Conservation (phyloP, 2,888 invertebrate genomes). For the Tipula confusa region DNA sequence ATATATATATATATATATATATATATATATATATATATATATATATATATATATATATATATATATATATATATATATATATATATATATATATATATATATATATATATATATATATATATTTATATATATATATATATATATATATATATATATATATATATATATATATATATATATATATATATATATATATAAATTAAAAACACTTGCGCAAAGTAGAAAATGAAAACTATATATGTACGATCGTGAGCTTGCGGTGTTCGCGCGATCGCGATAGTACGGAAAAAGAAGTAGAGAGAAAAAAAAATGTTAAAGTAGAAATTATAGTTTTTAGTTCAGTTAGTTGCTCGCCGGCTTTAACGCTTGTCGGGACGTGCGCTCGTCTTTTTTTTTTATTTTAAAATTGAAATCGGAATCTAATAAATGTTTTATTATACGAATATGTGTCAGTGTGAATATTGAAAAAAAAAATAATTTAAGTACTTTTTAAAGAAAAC, state of each 20-base stretch:
- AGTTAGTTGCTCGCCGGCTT: constrained; percentile 34
- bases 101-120: no score
- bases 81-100: no score
- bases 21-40: no score
- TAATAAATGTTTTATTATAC: background rate
- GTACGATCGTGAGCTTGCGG: background rate
- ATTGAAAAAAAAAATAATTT: background rate
- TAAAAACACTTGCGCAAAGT: background rate
- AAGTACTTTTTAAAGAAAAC: background rate
- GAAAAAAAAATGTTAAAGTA: background rate
- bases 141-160: no score
- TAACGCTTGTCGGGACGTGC: constrained; percentile 31
- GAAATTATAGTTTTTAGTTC: constrained; percentile 14
- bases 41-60: no score
- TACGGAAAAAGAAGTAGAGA: background rate
- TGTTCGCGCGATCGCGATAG: background rate
- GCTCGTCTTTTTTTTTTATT: constrained; percentile 26
- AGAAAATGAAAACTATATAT: background rate
- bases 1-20: no score
- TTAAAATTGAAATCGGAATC: background rate
- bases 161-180: no score
- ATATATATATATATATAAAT: no score
- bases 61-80: no score
- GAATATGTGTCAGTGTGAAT: background rate
- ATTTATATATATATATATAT: no score